A percentile compares a stretch with the other conserved stretches of the same genome.
phyloP scores from a whole-genome alignment of 2,888 invertebrate genomes.

The Perithous albicinctus region DNA sequence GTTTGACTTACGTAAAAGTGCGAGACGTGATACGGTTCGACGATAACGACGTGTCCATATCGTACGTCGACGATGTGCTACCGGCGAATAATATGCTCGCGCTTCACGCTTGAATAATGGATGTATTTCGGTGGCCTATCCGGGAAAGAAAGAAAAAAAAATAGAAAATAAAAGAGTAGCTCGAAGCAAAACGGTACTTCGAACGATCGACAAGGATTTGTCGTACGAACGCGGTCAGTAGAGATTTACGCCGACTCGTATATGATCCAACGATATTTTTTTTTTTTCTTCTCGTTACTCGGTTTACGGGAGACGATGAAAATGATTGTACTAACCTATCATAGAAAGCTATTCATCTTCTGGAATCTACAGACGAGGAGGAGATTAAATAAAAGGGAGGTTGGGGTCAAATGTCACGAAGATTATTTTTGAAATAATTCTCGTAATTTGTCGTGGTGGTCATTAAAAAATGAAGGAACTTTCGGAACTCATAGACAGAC shows the following conservation, averaged over 20 bases:
- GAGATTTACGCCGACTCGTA: constrained; percentile 21
- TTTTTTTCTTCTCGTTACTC: constrained; percentile 14
- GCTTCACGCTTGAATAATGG: constrained; percentile 78
- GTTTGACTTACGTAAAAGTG: constrained; percentile 68
- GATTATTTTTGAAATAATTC: no score
- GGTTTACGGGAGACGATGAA: constrained; percentile 11
- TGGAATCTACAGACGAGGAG: constrained; percentile 11
- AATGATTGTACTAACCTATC: constrained; percentile 6
- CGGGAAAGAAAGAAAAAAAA: no score
- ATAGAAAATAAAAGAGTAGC: constrained; percentile 42
- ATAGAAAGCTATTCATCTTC: constrained; percentile 1
- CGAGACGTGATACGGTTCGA: constrained; percentile 61
- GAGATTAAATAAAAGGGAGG: neutral
- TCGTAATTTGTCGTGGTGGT: no score
- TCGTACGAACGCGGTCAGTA: constrained; percentile 17
- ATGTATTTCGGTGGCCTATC: constrained; percentile 78
- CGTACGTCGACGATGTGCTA: constrained; percentile 24
- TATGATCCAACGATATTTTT: constrained; percentile 7
- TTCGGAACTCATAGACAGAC: no score
- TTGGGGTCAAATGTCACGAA: neutral
- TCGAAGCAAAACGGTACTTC: constrained; percentile 3
- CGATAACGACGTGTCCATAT: constrained; percentile 60
- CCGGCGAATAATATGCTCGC: constrained; percentile 43
- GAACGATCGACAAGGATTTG: neutral
- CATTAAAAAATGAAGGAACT: no score